A percentile compares a stretch with the other conserved stretches of the same genome.
These are phyloP conservation scores for Tragelaphus buxtoni DNA, from an alignment of 2,113 vertebrate species.

Conservation along the genomic window DNA sequence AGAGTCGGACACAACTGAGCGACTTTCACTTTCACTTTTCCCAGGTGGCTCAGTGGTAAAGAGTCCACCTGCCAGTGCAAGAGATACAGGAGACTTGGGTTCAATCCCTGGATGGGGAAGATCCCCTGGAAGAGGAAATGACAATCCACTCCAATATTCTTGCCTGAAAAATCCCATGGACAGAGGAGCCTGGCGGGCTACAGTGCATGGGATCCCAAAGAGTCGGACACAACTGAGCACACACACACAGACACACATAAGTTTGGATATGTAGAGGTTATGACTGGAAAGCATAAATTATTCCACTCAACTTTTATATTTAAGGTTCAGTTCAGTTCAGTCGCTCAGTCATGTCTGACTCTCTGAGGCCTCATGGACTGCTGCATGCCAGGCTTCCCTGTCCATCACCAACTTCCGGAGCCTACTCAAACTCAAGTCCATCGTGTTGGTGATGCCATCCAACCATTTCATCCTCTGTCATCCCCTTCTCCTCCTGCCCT, in stretches of 20 bases:
- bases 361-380: neutral
- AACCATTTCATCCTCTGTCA: neutral
- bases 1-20: neutral
- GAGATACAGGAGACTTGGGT: neutral
- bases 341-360: neutral
- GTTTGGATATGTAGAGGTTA: neutral
- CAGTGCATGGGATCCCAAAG: neutral
- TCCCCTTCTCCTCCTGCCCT: neutral
- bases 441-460: neutral
- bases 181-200: neutral
- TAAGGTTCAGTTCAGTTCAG: neutral
- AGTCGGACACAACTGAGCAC: neutral
- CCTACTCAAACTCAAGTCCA: neutral
- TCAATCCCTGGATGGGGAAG: neutral
- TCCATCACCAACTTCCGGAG: neutral
- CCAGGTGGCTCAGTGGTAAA: neutral
- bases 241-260: neutral
- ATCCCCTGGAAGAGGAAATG: neutral
- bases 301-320: neutral
- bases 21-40: neutral
- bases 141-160: neutral
- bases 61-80: neutral
- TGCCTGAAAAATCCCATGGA: neutral
- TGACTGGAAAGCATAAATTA: neutral
- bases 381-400: accelerated